Evolutionary conservation across 2,888 invertebrate genomes (phyloP), one percentile per base, ranked within the genome.

Genomic region (Platypus cylindrus): DNA sequence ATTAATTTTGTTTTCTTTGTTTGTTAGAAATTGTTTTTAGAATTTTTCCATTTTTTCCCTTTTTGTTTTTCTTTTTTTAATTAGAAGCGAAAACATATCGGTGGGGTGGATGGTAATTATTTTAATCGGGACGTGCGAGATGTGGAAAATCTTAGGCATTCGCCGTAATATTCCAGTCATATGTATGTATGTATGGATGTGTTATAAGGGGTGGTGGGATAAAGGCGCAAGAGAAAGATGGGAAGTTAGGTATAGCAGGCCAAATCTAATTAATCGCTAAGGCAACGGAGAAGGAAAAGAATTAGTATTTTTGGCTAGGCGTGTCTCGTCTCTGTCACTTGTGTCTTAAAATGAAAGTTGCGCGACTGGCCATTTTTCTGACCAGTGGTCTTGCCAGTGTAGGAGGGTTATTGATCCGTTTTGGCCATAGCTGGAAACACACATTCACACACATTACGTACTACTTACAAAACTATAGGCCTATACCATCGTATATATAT

Each of bases 281-380:
- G 44, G 44, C 44, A 44, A 44, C 44, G 44, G 44, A 38, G 41
- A 37, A 41, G 37, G 38, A 41, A 44, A 43, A 39, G 45, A 45
- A 44, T 47, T 48, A 45, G 43, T 50, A 49, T 51, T 56, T 53
- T 53, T 50, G 47, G 50, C 48, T 55, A 60, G 59, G 60, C 58
- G 59, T 60, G 59, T 60, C 59, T 58, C 58, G 58, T 60, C 58
- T 59, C 60, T 59, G 56, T 58, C 58, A 57, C 51, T 55, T 53
- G 51, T 58, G 51, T 54, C 54, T 57, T 53, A 51, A 58, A 59
- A 57, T 58, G 55, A 55, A 57, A 53, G 57, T 59, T 59, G 60
- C 59, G 59, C 60, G 58, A 55, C 55, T 55, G 48, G 51, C 46
- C 53, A 48, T 47, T 51, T 54, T 59, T 60, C 56, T 60, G 62